Evolutionary conservation across 2,888 invertebrate species (phyloP), one percentile per base, ranked within the genome.

Genomic region (Cosmia trapezina): DNA sequence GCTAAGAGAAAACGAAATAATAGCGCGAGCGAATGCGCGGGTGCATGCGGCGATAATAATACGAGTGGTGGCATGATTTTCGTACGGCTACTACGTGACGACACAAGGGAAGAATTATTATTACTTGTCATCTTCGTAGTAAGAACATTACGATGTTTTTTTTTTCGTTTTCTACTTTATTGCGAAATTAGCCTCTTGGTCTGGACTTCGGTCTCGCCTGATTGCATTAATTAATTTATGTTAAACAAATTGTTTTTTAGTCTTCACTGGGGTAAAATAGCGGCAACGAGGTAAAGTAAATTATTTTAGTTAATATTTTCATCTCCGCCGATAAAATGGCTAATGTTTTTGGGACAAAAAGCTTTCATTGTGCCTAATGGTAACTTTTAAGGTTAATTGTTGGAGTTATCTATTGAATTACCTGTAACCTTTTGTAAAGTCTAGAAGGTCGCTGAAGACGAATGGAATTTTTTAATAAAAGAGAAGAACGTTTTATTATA

Each of bases 331-430:
- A 81, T 72, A 75, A 76, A 83, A 74, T 75, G 76, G 72, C 74
- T 75, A 78, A 78, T 79, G 68, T 68, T 83, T 80, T 83, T 73
- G 72, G 81, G 63, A 72, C 73, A 82, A 83, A 73, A 84, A 70
- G 80, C 83, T 84, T 84, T 78, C 71, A 83, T 76, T 80, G 73
- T 80, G 63, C 82, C 60, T 80, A 83, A 82, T 83, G 80, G 77
- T 73, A 80, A 77, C 74, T 74, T 83, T 82, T 78, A 78, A 82
- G 61, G 76, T 78, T 82, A 82, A 84, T 82, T 78, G 82, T 73
- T 73, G 73, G 78, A 78, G 74, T 76, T 80, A 82, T 82, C 77
- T 76, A 81, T 78, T 71, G 80, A 80, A 82, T 74, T 77, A 74
- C 72, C 73, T 77, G 65, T 69, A 78, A 66, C 67, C 82, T 80